Percentiles rank a stretch among this genome's conserved stretches.
Evolutionary conservation across 1,140 invertebrate genomes (phyloP).

Genomic region (Penaeus japonicus): DNA sequence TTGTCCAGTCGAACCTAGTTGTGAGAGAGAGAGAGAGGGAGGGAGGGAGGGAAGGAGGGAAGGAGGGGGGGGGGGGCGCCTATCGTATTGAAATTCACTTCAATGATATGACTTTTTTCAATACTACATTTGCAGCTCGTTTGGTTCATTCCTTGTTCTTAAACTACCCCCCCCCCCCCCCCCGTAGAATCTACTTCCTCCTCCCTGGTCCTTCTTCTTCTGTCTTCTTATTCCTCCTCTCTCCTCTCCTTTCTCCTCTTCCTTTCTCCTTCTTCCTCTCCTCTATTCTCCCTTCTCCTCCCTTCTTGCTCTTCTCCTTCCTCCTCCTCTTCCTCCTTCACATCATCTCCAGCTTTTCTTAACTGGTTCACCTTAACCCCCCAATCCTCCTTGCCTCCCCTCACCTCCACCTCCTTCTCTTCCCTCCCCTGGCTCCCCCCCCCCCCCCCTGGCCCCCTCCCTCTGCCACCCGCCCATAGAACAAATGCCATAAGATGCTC

Average conservation of each 20-base stretch:
- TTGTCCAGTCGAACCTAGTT: too few relatives aligned
- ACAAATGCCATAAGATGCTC: conserved; percentile 51
- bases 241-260: too few relatives aligned
- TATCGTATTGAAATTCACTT: conserved; percentile 33
- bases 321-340: neutral
- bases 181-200: too few relatives aligned
- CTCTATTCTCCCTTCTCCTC: too few relatives aligned
- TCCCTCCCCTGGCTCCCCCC: neutral
- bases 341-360: conserved; percentile 22
- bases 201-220: too few relatives aligned
- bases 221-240: too few relatives aligned
- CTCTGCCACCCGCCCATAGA: conserved; percentile 20
- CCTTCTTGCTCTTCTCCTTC: too few relatives aligned
- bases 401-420: neutral
- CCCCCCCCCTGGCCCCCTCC: neutral
- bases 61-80: neutral
- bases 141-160: too few relatives aligned
- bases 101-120: conserved; percentile 42
- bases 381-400: neutral
- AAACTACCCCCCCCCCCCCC: too few relatives aligned
- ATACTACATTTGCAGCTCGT: conserved; percentile 34
- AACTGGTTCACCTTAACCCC: neutral
- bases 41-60: neutral
- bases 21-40: neutral
- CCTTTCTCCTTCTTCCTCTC: too few relatives aligned